Evolutionary conservation across 2,797 vertebrate species (phyloP), one percentile per base, ranked within the genome.

Genomic region (Crypturellus tataupa): DNA sequence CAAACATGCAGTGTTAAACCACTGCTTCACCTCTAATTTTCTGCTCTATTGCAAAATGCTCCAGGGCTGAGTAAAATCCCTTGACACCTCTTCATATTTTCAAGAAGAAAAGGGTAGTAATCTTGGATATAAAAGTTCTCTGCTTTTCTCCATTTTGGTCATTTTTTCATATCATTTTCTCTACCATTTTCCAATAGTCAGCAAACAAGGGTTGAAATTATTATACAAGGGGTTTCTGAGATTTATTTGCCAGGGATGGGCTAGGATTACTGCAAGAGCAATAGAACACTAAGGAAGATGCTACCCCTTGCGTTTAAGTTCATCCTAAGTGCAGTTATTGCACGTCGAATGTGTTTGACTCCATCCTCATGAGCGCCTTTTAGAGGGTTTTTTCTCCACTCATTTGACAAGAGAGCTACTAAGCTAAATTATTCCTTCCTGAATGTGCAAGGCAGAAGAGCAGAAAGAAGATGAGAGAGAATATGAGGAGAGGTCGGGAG

Each of bases 381-480:
- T 90, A 18, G 83, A 84, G 79, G 79, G 75, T 80, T 78, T 59
- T 80, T 76, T 92, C 80, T 95, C 77, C 69, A 53, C 59, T 91
- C 70, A 42, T 85, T 69, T 84, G 62, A 75, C 80, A 89, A 49
- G 71, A 76, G 73, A 21, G 40, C 69, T 93, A 75, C 87, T 69
- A 88, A 94, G 87, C 62, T 93, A 90, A 96, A 95, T 90, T 80
- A 93, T 88, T 58, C 81, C 89, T 93, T 89, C 70, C 69, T 69
- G 83, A 94, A 88, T 89, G 80, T 59, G 71, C 76, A 86, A 92
- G 76, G 55, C 76, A 7, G 27, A 44, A 68, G 79, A 89, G 71
- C 12, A 11, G 40, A 80, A 64, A 37, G 63, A 53, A 77, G 80
- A 93, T 75, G 55, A 75, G 82, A 78, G 67, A 70, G 79, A 96